Evolutionary conservation across 1,140 invertebrate genomes (phyloP), one percentile per base, ranked within the genome.

Genomic region (Grapholita molesta): DNA sequence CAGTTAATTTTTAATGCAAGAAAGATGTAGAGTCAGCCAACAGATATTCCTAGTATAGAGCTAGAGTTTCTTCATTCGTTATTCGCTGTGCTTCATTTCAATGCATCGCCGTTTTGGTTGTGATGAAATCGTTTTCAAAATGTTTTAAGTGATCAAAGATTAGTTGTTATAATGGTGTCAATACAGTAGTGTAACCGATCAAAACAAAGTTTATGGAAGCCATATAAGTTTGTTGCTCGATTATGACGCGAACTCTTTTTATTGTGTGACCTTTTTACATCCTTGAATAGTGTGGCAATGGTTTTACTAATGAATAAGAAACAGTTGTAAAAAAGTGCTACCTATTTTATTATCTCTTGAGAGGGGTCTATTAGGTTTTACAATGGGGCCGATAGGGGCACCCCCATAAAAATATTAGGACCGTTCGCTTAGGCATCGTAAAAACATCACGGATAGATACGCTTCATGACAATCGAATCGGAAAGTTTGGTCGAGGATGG

Each of bases 311-410:
- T 78, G 70, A 84, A 75, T 78, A 76, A 78, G 73, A 83, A 73
- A 68, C 77, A 75, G 77, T 80, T 77, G 79, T 73, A 73, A 78
- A 80, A 76, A 83, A 77, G 73, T 71, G 74, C 74, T 75, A 76
- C 78, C 77, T 67, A 72, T 79, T 85, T 85, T 79, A 78, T 78
- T 75, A 42, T 52, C 65, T 38, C 64, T 35, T 0, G 6, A 23
- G 64, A 69, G 64, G 69, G 74, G 68, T 71, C 66, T 67, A 38
- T 74, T 72, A 75, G 79, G 67, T 78, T 84, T 85, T 81, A 89
- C 85, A 85, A 89, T 91, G 89, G 84, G 82, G 77, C 82, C 83
- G 75, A 84, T 85, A 85, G 79, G 82, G 82, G 89, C 86, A 80
- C 89, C 89, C 71, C 88, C 87, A 91, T 91, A 91, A 91, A 90